Conservation (phyloP, 2,113 vertebrate species). For the Gymnobelideus leadbeateri region DNA sequence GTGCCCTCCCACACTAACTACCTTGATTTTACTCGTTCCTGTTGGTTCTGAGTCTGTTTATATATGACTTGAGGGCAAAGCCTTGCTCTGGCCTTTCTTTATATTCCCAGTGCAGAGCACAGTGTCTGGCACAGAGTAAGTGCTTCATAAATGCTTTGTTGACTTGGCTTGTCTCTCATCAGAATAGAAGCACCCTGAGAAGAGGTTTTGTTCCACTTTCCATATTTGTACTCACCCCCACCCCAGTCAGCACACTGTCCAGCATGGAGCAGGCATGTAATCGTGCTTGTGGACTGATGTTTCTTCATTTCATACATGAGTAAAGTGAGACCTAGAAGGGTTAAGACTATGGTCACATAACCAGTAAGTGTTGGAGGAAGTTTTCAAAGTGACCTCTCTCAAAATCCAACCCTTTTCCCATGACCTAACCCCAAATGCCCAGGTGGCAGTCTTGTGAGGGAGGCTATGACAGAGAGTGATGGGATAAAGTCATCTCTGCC, state of each 20-base stretch:
- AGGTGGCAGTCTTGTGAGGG: background rate
- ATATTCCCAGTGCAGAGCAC: background rate
- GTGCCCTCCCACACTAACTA: too few species aligned
- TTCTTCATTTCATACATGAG: background rate
- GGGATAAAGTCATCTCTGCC: background rate
- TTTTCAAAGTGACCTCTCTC: background rate
- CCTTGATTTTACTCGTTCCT: too few species aligned
- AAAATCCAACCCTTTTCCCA: background rate
- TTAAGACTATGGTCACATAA: background rate
- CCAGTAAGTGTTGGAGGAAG: background rate
- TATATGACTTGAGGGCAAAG: too few species aligned
- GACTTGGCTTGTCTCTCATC: background rate
- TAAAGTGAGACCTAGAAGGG: background rate
- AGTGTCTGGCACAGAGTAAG: background rate
- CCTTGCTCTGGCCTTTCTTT: background rate
- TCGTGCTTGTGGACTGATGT: background rate
- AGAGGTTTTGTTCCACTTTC: constrained; percentile 6
- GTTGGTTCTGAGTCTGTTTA: too few species aligned
- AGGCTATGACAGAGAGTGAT: background rate
- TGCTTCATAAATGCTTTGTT: constrained; percentile 38
- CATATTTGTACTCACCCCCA: constrained; percentile 24
- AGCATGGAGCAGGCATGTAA: background rate
- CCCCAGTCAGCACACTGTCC: background rate
- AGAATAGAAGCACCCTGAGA: constrained; percentile 34
- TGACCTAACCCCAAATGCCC: background rate